Conservation (phyloP, 1,140 invertebrate species). For the Argopecten irradians region DNA sequence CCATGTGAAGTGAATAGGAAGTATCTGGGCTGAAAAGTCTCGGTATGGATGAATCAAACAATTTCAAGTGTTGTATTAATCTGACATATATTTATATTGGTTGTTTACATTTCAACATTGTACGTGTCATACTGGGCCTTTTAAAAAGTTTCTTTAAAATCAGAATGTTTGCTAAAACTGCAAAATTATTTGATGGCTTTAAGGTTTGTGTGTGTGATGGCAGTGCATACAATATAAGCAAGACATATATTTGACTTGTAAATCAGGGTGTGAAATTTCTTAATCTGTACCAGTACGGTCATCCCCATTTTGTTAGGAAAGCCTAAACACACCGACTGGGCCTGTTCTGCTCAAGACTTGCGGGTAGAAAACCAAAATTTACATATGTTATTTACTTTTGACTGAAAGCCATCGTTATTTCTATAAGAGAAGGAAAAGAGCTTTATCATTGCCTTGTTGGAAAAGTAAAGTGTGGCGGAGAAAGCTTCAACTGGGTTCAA, state of each 20-base stretch:
- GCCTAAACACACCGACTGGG: background rate
- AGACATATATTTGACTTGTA: background rate
- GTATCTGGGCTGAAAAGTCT: background rate
- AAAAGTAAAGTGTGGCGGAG: background rate
- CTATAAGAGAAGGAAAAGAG: background rate
- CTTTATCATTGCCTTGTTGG: constrained; percentile 9
- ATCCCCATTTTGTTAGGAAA: background rate
- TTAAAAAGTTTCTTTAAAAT: constrained; percentile 13
- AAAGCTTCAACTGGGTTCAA: background rate
- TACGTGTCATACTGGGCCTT: background rate
- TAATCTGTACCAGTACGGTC: background rate
- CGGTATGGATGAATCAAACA: background rate
- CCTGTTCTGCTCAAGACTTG: background rate
- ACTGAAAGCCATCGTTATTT: constrained; percentile 9
- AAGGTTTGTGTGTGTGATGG: background rate
- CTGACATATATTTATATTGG: constrained; percentile 18
- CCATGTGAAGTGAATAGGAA: background rate
- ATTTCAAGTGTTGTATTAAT: background rate
- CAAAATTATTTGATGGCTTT: constrained; percentile 3
- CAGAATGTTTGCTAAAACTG: background rate
- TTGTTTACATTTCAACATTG: background rate
- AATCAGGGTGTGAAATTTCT: background rate
- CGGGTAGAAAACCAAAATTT: background rate
- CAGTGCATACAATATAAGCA: constrained; percentile 7
- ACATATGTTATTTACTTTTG: constrained; percentile 23